Percentiles rank a stretch among this genome's conserved stretches.
Conservation (phyloP, 2,797 vertebrate genomes). For the Macroramphosus scolopax region DNA sequence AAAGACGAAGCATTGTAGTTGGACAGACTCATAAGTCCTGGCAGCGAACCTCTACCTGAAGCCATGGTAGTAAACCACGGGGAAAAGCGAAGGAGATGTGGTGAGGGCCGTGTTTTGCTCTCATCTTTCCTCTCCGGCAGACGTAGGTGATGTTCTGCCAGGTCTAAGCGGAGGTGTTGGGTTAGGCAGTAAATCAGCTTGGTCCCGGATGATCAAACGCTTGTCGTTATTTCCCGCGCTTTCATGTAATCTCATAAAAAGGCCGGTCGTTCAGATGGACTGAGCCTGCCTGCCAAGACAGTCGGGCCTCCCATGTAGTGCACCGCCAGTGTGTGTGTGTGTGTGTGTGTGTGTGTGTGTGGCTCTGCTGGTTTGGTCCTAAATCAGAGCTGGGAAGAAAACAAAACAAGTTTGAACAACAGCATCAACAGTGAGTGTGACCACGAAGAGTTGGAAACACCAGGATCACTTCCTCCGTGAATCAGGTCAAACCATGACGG, state of each 20-base stretch:
- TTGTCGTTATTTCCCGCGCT: conserved; percentile 65
- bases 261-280: conserved; percentile 40
- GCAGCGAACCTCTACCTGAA: conserved; percentile 38
- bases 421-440: conserved; percentile 10
- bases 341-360: conserved; percentile 26
- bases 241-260: conserved; percentile 75
- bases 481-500: too few relatives aligned
- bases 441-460: too few relatives aligned
- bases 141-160: conserved; percentile 56
- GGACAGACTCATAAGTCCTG: conserved; percentile 22
- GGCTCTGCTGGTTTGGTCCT: conserved; percentile 37
- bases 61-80: conserved; percentile 25
- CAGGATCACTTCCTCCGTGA: too few relatives aligned
- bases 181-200: conserved; percentile 69
- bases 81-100: conserved; percentile 27
- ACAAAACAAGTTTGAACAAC: conserved; percentile 29
- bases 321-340: conserved; percentile 14
- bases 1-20: conserved; percentile 34
- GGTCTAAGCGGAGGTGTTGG: conserved; percentile 58
- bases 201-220: conserved; percentile 66
- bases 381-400: conserved; percentile 23
- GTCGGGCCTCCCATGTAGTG: conserved; percentile 50
- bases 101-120: conserved; percentile 17
- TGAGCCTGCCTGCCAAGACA: conserved; percentile 47
- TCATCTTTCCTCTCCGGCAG: conserved; percentile 45